Evolutionary conservation across 2,888 invertebrate genomes (phyloP).

Genomic region (Hyposoter didymator): DNA sequence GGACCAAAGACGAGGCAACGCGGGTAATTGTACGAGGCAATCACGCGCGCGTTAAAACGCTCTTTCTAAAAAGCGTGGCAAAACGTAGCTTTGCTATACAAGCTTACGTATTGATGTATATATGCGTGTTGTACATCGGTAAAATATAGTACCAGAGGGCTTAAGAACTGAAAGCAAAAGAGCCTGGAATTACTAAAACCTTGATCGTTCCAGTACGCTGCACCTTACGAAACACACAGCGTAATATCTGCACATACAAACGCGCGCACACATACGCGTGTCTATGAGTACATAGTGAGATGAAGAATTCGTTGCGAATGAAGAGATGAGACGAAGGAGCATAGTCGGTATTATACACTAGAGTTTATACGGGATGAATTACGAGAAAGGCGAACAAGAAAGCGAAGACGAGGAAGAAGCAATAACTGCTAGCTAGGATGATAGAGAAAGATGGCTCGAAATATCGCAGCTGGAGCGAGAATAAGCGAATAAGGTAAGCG

Average conservation of each 20-base stretch:
- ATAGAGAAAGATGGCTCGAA: conserved; percentile 52
- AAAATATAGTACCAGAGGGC: conserved; percentile 33
- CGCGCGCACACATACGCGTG: not conserved
- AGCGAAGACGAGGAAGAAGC: conserved; percentile 46
- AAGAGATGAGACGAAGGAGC: conserved; percentile 55
- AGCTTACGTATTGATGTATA: conserved; percentile 12
- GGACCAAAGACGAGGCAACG: conserved; percentile 60
- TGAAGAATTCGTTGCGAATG: conserved; percentile 55
- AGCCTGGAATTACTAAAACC: conserved; percentile 76
- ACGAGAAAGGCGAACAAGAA: conserved; percentile 46
- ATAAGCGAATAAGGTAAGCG: conserved; percentile 6
- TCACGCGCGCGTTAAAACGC: conserved; percentile 77
- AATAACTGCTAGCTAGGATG: conserved; percentile 59
- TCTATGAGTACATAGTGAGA: conserved; percentile 8
- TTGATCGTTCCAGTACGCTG: conserved; percentile 72
- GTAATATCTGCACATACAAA: not conserved
- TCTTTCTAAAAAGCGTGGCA: conserved; percentile 77
- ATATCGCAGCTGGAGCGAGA: conserved; percentile 31
- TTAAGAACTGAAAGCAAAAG: conserved; percentile 59
- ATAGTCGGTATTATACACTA: conserved; percentile 33
- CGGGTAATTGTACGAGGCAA: conserved; percentile 79
- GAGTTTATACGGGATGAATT: conserved; percentile 58
- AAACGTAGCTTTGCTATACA: conserved; percentile 70
- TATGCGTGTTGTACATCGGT: not conserved
- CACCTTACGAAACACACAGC: conserved; percentile 20